phyloP scores from a whole-genome alignment of 1,140 invertebrate genomes.

The Arion vulgaris region DNA sequence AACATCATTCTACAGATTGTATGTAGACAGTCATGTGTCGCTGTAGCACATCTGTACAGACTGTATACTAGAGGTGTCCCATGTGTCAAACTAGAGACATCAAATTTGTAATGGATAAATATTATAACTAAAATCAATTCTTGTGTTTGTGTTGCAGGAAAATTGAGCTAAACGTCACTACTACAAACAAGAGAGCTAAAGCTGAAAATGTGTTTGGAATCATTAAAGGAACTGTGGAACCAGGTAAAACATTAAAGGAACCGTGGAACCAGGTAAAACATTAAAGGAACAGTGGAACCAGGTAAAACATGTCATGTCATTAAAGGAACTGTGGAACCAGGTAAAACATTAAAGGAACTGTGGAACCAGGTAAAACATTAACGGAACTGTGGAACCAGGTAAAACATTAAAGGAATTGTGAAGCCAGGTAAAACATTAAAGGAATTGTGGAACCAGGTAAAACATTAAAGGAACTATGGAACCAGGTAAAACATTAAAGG shows the following conservation, averaged over 20 bases:
- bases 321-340: too few species aligned
- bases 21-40: too few species aligned
- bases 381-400: neutral
- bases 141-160: conserved; percentile 33
- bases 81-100: too few species aligned
- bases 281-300: too few species aligned
- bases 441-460: neutral
- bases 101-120: too few species aligned
- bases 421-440: neutral
- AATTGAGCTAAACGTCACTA: conserved; percentile 59
- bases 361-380: neutral
- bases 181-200: conserved; percentile 50
- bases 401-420: neutral
- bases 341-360: neutral
- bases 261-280: neutral
- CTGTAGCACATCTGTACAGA: too few species aligned
- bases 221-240: conserved; percentile 73
- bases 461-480: conserved; percentile 72
- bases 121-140: too few species aligned
- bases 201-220: conserved; percentile 75
- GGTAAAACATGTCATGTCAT: too few species aligned
- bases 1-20: too few species aligned
- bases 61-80: too few species aligned
- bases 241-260: conserved; percentile 59
- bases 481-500: conserved; percentile 67